A percentile compares a stretch with the other conserved stretches of the same genome.
phyloP scores from a whole-genome alignment of 2,113 vertebrate genomes.

The Cyphomyrus discorhynchus region DNA sequence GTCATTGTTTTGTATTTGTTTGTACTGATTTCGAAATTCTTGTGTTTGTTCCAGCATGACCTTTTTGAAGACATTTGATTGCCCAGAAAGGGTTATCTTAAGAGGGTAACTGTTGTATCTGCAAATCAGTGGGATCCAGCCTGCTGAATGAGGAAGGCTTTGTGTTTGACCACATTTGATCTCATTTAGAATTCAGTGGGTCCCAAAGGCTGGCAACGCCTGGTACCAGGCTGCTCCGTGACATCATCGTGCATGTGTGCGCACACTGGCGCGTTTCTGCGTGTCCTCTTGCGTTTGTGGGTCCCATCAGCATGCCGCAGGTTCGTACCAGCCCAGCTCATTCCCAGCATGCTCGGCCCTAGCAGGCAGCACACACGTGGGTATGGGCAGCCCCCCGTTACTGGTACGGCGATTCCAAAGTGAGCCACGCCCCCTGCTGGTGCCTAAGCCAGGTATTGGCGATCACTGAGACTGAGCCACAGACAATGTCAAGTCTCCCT shows the following conservation, averaged over 20 bases:
- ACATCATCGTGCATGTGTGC: not conserved
- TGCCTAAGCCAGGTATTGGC: not conserved
- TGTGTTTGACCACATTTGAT: not conserved
- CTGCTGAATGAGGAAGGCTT: not conserved
- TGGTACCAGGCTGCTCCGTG: conserved; percentile 3
- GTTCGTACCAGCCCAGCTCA: not conserved
- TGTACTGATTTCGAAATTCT: not conserved
- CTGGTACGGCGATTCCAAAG: not conserved
- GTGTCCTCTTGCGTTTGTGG: not conserved
- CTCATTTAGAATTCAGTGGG: not conserved
- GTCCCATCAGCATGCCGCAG: not conserved
- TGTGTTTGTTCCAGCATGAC: not conserved
- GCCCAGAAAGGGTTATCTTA: not conserved
- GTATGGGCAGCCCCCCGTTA: not conserved
- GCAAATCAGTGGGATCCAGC: not conserved
- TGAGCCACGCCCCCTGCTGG: not conserved
- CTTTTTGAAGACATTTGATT: not conserved
- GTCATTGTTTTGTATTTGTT: not conserved
- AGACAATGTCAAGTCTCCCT: not conserved
- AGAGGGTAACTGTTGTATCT: not conserved
- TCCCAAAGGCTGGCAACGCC: not conserved
- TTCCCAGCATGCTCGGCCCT: not conserved
- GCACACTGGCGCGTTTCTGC: not conserved
- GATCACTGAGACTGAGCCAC: not conserved
- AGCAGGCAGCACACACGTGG: not conserved